phyloP scores from a whole-genome alignment of 2,113 vertebrate species.

The Hippocampus mohnikei region DNA sequence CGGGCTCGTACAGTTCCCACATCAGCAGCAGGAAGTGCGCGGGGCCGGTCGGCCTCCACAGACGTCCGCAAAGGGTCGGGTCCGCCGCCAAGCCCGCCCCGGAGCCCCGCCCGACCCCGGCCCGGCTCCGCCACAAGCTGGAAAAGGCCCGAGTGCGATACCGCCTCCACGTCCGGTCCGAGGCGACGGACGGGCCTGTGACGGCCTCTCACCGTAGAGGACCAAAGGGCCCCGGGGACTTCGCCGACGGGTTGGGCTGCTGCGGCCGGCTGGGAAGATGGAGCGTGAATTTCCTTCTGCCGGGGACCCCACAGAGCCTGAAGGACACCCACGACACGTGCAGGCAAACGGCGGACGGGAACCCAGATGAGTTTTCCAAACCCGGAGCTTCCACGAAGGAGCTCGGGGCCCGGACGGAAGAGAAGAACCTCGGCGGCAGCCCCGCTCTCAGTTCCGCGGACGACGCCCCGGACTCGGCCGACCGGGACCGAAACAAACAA shows the following conservation, averaged over 20 bases:
- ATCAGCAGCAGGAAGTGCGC: conserved; percentile 99
- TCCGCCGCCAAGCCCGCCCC: conserved; percentile 95
- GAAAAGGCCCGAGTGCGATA: conserved; percentile 95
- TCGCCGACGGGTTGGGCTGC: conserved; percentile 90
- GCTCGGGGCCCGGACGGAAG: conserved; percentile 88
- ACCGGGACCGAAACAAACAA: conserved; percentile 92
- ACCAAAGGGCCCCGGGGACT: conserved; percentile 75
- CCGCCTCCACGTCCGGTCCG: conserved; percentile 95
- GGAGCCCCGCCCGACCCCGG: conserved; percentile 75
- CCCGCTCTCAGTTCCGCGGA: conserved; percentile 99
- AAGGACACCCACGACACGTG: conserved; percentile 98
- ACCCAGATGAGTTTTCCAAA: conserved; percentile 92
- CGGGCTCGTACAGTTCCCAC: conserved; percentile 99
- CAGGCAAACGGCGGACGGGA: conserved; percentile 98
- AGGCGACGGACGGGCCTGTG: conserved; percentile 95
- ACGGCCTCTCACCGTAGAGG: conserved; percentile 80
- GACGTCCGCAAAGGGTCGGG: conserved; percentile 92
- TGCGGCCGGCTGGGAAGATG: conserved; percentile 79
- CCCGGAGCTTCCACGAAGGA: conserved; percentile 98
- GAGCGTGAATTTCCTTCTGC: conserved; percentile 84
- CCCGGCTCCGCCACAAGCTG: conserved; percentile 94
- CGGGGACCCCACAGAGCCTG: conserved; percentile 82
- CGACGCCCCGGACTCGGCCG: conserved; percentile 97
- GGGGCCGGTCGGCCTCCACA: conserved; percentile 92
- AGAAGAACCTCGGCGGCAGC: conserved; percentile 96